Percentiles rank a stretch among this genome's conserved stretches.
Conservation (phyloP, 2,888 invertebrate species). For the Choristoneura rosaceana region DNA sequence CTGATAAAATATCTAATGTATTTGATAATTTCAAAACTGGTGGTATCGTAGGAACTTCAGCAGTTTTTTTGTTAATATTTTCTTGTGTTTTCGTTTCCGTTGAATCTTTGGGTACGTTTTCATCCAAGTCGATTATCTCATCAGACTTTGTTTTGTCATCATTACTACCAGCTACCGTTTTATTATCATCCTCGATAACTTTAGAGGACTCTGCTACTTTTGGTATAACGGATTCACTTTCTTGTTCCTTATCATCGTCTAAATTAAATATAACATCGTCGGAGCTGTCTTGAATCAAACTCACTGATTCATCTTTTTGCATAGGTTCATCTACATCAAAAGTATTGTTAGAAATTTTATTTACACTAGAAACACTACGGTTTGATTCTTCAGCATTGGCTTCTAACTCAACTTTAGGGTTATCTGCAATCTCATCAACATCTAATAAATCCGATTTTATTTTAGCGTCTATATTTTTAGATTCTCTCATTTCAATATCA, state of each 20-base stretch:
- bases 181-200: slow-evolving; percentile 4
- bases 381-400: not conserved
- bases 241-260: slow-evolving; percentile 22
- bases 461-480: not conserved
- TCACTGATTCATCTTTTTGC: not conserved
- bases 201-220: slow-evolving; percentile 7
- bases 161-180: slow-evolving; percentile 19
- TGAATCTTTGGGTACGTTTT: slow-evolving; percentile 13
- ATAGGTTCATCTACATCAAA: not conserved
- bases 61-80: not conserved
- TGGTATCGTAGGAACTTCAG: slow-evolving; percentile 44
- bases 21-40: slow-evolving; percentile 67
- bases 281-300: not conserved
- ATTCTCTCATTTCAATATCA: slow-evolving; percentile 1
- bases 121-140: slow-evolving; percentile 31
- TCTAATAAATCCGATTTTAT: slow-evolving; percentile 7
- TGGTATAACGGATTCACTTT: not conserved
- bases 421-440: slow-evolving; percentile 9
- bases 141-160: slow-evolving; percentile 10
- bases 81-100: slow-evolving; percentile 5
- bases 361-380: not conserved
- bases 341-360: not conserved
- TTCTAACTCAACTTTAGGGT: not conserved
- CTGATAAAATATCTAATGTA: slow-evolving; percentile 73
- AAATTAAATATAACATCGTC: slow-evolving; percentile 24